Conservation (phyloP, 2,113 vertebrate species). For the Brienomyrus brachyistius region DNA sequence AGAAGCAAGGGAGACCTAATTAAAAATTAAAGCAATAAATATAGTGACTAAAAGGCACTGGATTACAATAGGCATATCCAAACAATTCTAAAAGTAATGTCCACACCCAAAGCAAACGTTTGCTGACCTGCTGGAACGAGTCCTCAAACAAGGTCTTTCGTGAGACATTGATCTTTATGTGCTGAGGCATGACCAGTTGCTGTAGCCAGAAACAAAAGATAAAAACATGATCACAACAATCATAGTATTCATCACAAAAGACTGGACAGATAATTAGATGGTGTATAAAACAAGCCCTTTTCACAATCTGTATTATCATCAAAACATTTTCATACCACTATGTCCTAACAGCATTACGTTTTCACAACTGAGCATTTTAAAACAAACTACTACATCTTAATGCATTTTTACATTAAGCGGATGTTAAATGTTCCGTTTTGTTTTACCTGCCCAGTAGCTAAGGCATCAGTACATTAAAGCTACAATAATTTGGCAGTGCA, state of each 20-base stretch:
- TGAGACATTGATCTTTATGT: constrained; percentile 91
- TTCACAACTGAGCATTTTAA: not conserved
- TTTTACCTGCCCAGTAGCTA: not conserved
- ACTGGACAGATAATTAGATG: not conserved
- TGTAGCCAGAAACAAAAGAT: constrained; percentile 46
- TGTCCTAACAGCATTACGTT: not conserved
- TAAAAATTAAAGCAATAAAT: not conserved
- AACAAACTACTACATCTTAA: not conserved
- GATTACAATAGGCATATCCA: not conserved
- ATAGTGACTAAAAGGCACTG: not conserved
- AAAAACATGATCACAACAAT: not conserved
- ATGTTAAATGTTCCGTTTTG: not conserved
- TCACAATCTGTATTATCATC: not conserved
- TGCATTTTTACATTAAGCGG: not conserved
- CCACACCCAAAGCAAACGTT: not conserved
- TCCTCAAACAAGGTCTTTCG: constrained; percentile 96
- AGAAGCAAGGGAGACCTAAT: not conserved
- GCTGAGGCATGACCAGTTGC: constrained; percentile 94
- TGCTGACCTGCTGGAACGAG: constrained; percentile 90
- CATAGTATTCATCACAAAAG: not conserved
- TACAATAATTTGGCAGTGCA: not conserved
- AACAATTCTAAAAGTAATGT: not conserved
- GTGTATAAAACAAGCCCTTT: not conserved
- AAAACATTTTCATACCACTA: not conserved
- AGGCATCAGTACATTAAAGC: not conserved